Base-by-base conservation (phyloP, 1,140 invertebrate species). In the Drosophila sechellia region DNA sequence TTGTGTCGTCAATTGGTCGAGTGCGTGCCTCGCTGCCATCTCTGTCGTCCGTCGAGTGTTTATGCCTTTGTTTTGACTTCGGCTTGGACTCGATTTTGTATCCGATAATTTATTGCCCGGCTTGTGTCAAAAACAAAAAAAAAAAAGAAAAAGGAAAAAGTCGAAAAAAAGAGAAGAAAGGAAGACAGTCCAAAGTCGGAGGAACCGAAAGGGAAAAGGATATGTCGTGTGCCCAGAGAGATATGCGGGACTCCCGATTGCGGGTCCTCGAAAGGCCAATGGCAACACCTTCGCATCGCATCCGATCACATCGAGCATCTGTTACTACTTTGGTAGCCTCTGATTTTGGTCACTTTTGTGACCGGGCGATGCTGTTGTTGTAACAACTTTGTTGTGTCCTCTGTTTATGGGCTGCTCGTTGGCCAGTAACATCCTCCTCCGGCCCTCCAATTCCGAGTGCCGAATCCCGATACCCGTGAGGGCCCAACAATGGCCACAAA, bases 21-120 rank as follows among this genome's bases (percentile, higher is more conserved):
- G 66, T 87, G 71, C 79, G 77, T 86, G 79, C 65, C 69, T 81
- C 68, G 69, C 73, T 79, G 77, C 77, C 76, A 68, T 79, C 77
- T 74, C 77, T 45, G 45, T 73, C 46, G 59, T 63, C 66, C 78
- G 53, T 79, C 73, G 79, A 81, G 77, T 79, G 55, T 58, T 79
- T 79, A 66, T 74, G 77, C 77, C 66, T 83, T 81, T 83, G 79
- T 83, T 81, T 74, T 83, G 79, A 83, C 74, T 83, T 40, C 39
- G 35, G 48, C 56, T 20, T 50, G 52, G 58, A 34, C 39, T 63
- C 53, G 50, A 59, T 71, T 69, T 72, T 60, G 48, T 75, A 58
- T 64, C 85, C 77, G 79, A 89, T 89, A 89, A 89, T 89, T 89
- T 89, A 89, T 89, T 77, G 77, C 84, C 58, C 61, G 72, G 55